Base-by-base conservation (phyloP, 2,113 vertebrate species). In the Sylvilagus bachmani region DNA sequence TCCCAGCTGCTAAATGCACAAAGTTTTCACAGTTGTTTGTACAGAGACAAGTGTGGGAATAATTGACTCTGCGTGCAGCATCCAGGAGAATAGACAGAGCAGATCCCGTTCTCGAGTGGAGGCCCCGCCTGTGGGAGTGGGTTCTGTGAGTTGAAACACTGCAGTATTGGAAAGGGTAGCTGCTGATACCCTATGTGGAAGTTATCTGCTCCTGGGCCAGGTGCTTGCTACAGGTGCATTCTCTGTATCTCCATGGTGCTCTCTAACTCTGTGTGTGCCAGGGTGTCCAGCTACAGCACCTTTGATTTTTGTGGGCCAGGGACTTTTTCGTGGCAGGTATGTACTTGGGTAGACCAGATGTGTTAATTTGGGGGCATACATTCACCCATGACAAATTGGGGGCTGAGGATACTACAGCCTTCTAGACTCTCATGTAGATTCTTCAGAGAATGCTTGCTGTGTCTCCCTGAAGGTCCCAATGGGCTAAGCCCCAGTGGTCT, bases 61-160 rank as follows among this genome's bases (percentile, higher is more conserved):
- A 8, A 7, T 29, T 1, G 33, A 17, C 3, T 38, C 14, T 62
- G 58, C 10, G 1, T 9, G 2, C 13, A 13, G 61, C n/a, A 4
- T 1, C 51, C 12, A 1, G 66, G 4, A 21, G 84, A n/a, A 36
- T 10, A 53, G 29, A 49, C 69, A n/a, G 1, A 1, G 10, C 17
- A 75, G 73, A 33, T 33, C 6, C 19, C 25, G 24, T 53, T 61
- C 0, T 4, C 16, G 70, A 25, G 27, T 21, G 19, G 27, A 19
- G 2, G 21, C 10, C 62, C 66, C 29, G 6, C 10, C 4, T 2
- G 12, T 0, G 1, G 7, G 14, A 75, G 36, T 33, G 27, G 90
- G 17, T 29, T n/a, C 51, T 0, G 0, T 17, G 33, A 14, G 78
- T 27, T n/a, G 53, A 80, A 44, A 53, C 49, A 8, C 69, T 61